phyloP scores from a whole-genome alignment of 2,113 vertebrate genomes.

The Sturnira hondurensis region DNA sequence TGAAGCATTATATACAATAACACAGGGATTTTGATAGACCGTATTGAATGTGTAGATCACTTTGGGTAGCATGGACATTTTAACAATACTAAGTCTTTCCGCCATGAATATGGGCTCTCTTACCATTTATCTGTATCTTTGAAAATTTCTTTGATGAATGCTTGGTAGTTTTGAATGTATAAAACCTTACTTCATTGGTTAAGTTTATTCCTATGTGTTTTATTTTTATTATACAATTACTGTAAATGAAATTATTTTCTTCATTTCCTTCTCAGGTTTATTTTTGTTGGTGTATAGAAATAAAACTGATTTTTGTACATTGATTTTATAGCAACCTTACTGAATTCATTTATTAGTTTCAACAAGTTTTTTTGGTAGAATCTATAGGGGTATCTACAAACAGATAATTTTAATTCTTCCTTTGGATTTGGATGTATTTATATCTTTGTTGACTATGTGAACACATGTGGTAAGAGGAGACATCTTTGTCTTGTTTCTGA shows the following conservation, averaged over 20 bases:
- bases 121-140: neutral
- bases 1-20: no score
- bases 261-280: neutral
- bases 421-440: neutral
- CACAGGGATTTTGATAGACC: neutral
- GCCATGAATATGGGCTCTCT: neutral
- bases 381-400: neutral
- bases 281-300: neutral
- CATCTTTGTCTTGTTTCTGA: neutral
- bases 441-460: neutral
- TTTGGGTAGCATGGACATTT: neutral
- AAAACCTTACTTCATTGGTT: neutral
- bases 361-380: neutral
- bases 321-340: neutral
- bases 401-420: neutral
- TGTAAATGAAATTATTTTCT: neutral
- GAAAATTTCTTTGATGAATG: neutral
- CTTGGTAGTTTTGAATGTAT: neutral
- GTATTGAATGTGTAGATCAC: neutral
- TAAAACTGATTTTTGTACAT: neutral
- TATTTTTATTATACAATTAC: neutral
- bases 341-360: neutral
- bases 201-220: neutral
- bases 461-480: neutral
- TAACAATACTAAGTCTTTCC: neutral